Percentiles rank a stretch among this genome's conserved stretches.
Conservation (phyloP, 92 coral and sea anemone genomes). For the Palythoa caribaeorum region DNA sequence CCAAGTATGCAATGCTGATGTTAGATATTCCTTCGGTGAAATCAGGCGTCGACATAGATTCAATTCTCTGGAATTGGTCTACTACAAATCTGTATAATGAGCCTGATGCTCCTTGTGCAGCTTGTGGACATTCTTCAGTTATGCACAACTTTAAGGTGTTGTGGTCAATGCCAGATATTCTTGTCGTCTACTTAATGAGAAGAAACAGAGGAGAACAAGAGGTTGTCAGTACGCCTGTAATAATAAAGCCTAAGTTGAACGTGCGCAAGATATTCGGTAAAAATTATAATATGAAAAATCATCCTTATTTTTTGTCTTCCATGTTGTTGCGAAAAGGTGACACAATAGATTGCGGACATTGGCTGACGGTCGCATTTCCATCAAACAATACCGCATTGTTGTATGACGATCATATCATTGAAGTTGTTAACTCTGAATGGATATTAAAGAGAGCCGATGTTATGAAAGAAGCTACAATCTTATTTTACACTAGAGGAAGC, state of each 20-base stretch:
- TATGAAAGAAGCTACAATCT: background rate
- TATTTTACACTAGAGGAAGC: background rate
- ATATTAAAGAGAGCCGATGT: background rate
- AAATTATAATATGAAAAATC: background rate
- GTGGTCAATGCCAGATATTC: background rate
- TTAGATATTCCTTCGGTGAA: background rate
- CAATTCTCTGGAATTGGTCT: slow-evolving; percentile 8
- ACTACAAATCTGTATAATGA: background rate
- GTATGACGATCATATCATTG: slow-evolving; percentile 3
- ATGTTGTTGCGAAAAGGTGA: background rate
- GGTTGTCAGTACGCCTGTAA: background rate
- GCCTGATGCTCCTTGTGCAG: background rate
- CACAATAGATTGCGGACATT: background rate
- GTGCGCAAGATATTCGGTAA: slow-evolving; percentile 1
- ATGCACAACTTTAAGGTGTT: slow-evolving; percentile 8
- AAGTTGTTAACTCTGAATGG: background rate
- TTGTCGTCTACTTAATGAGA: background rate
- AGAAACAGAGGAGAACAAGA: background rate
- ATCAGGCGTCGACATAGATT: background rate
- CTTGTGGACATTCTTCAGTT: background rate
- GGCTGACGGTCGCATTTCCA: slow-evolving; percentile 12
- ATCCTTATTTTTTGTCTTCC: background rate
- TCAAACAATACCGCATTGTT: slow-evolving; percentile 3
- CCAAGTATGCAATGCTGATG: background rate
- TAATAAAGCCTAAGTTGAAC: background rate